A percentile compares a stretch with the other conserved stretches of the same genome.
phyloP scores from a whole-genome alignment of 2,797 vertebrate species.

The Thaleichthys pacificus region DNA sequence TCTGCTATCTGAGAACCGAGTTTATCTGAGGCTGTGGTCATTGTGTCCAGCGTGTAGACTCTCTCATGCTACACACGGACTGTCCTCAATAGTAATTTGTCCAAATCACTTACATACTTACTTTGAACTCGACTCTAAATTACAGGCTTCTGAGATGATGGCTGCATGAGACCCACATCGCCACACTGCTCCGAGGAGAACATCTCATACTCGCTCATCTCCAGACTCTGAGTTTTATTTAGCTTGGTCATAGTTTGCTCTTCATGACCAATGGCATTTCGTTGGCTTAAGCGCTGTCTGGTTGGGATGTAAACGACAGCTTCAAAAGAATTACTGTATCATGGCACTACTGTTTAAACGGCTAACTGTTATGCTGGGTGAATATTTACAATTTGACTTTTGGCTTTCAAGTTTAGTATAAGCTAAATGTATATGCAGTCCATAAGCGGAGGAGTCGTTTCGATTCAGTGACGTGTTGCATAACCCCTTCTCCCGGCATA shows the following conservation, averaged over 20 bases:
- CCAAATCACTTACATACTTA: conserved; percentile 48
- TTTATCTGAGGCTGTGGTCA: too few relatives aligned
- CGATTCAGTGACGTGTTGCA: conserved; percentile 18
- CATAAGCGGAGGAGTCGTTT: too few relatives aligned
- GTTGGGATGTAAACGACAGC: too few relatives aligned
- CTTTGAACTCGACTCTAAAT: conserved; percentile 48
- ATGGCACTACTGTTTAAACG: too few relatives aligned
- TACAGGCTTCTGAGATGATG: conserved; percentile 35
- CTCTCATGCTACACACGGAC: conserved; percentile 15
- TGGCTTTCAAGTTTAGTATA: not conserved
- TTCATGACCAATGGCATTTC: conserved; percentile 1
- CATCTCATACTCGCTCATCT: not conserved
- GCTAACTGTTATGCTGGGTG: too few relatives aligned
- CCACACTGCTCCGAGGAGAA: not conserved
- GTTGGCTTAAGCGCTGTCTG: too few relatives aligned
- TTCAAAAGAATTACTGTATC: too few relatives aligned
- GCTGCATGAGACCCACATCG: not conserved
- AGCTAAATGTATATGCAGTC: too few relatives aligned
- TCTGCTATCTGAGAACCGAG: too few relatives aligned
- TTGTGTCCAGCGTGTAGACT: not conserved
- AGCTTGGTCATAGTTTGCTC: not conserved
- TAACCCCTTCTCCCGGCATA: conserved; percentile 11
- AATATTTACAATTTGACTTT: not conserved
- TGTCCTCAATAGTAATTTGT: conserved; percentile 36
- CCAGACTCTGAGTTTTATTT: not conserved